Base-by-base conservation (phyloP, 2,797 vertebrate genomes). In the Falco cherrug region DNA sequence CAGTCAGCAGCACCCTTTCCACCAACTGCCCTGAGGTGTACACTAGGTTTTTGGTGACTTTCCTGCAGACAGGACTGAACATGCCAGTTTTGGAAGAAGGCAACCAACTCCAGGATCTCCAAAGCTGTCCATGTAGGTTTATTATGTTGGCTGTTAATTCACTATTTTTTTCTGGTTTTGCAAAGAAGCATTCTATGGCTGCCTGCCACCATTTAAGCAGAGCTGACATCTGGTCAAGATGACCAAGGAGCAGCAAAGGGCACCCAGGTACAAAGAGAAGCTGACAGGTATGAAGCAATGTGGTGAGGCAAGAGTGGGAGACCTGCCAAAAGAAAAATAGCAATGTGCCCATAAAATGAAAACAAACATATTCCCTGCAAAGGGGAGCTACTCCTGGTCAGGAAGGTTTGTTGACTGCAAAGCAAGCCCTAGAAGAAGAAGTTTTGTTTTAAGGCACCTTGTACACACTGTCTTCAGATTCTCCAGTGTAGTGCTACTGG, bases 141-240 rank as follows among this genome's bases (percentile, higher is more conserved):
- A 82, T 37, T 81, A 16, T 33, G 29, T 48, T 39, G 3, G n/a
- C 57, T 86, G 31, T 79, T 76, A 88, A 82, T 63, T 84, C 54
- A 33, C 9, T 74, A 1, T 14, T 84, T 65, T 41, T 74, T 75
- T 43, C 87, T 86, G 47, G 39, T 43, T 84, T 88, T 86, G 41
- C 31, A 68, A 89, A 89, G 67, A 22, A 80, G 11, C 35, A 26
- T 59, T 89, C 37, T 20, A 73, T 90, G 87, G 37, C 73, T 91
- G 54, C 57, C 60, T 78, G 73, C 82, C 93, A 88, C 48, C 73
- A 78, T 86, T 95, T 78, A 91, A 86, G 86, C 19, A 86, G 80
- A 56, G 59, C 59, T 89, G 89, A 92, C 76, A 86, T 92, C 79
- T 91, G 89, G 95, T 96, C 95, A 91, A 11, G 16, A 86, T 94